Evolutionary conservation across 2,888 invertebrate genomes (phyloP), one percentile per base, ranked within the genome.

Genomic region (Elgonia sp.): DNA sequence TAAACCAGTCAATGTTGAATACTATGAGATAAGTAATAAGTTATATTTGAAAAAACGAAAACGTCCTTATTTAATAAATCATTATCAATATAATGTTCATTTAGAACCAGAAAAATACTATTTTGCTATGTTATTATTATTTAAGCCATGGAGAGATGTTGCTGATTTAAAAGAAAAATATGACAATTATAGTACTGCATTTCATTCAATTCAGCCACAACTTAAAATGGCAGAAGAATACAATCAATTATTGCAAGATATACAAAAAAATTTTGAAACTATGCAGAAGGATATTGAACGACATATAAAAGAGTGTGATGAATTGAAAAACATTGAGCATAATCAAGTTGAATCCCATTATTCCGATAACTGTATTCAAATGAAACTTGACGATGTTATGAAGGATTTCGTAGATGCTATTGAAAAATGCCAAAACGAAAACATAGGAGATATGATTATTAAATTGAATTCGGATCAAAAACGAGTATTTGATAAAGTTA

Each of bases 1-100:
- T 18, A 63, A 39, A 63, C 39, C 63, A 18, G 16, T 12, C 6
- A 37, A 29, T 10, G 3, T 9, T 62, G 67, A 67, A 20, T 67
- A 14, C 29, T 67, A 42, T 20, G 16, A 21, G 14, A 67, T 67
- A 18, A 18, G 18, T 29, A 14, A 42, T 4, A 46, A 67, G 4
- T 18, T 67, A 42, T 67, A 18, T n/a, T 42, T 67, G 20, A 67
- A 67, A 42, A 67, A 67, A 67, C 20, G 67, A 20, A 67, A 42
- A 40, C 63, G 63, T n/a, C 39, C 39, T 63, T 63, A 63, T 40
- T 39, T 63, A n/a, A 39, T 63, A 63, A 63, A 40, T 63, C 63
- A 63, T 40, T 63, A 39, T n/a, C 37, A 39, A 18, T 40, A 63
- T n/a, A 63, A 40, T 39, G 20, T 63, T 20, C 9, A 63, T 9